Base-by-base conservation (phyloP, 2,888 invertebrate species). In the Incurvaria masculella region DNA sequence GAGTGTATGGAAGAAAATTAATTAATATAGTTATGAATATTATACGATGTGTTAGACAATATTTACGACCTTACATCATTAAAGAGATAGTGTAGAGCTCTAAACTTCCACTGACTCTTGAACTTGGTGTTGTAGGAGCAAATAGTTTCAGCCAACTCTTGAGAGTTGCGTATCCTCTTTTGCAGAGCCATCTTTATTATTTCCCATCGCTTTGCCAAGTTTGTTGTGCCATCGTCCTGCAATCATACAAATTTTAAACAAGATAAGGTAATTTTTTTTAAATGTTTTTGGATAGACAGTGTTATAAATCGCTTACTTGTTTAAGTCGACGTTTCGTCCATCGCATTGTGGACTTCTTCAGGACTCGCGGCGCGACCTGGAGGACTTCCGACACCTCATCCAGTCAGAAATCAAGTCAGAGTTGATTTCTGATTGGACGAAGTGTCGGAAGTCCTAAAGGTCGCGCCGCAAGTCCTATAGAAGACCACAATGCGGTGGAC, bases 81-180 rank as follows among this genome's bases (percentile, higher is more conserved):
- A 61, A 91, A 88, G 44, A 91, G 81, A 53, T 82, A 69, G 60
- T 89, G 88, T 45, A 92, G 62, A 1, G 87, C 82, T 41, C 65
- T 60, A 62, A 91, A 90, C 57, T 83, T 81, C 84, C 89, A 89
- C 51, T 79, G 68, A 42, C 73, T 75, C 51, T 80, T 75, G 55
- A 86, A 87, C 58, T 83, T 85, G 2, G 82, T 80, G 59, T 91
- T 91, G 58, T 91, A 92, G 2, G 83, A 82, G 10, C 86, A 67
- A 56, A 92, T 86, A 2, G 88, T 85, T n/a, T 69, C 65, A 58
- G 89, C 86, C 14, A 92, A 66, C 53, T 90, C 85, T 33, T 80
- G 64, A 54, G 83, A 85, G 45, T 82, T 82, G 10, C 66, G 66
- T 17, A 92, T 88, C 2, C 83, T 84, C 52, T 81, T 81, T 14